phyloP scores from a whole-genome alignment of 2,113 vertebrate species.

The Oryzias melastigma region DNA sequence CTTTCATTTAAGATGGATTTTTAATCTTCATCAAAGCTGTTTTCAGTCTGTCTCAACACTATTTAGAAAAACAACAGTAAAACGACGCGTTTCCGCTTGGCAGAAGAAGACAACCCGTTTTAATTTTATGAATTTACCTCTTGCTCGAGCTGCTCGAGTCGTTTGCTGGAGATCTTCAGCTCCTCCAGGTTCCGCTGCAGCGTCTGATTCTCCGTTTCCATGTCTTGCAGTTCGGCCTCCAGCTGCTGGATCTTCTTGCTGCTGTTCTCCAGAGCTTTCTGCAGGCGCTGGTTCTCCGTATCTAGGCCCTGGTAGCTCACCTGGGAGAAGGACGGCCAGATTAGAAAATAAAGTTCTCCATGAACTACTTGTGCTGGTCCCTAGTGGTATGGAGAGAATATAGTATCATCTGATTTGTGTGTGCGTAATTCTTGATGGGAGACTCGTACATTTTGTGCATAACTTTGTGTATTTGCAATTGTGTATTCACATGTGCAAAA shows the following conservation, averaged over 20 bases:
- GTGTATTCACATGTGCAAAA: too few relatives aligned
- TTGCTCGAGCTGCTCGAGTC: constrained; percentile 92
- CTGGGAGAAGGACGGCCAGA: constrained; percentile 47
- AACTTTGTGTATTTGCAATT: too few relatives aligned
- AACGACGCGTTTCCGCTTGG: neutral
- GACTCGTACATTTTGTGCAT: too few relatives aligned
- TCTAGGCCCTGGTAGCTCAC: constrained; percentile 96
- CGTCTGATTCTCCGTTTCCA: constrained; percentile 92
- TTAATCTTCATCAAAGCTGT: neutral
- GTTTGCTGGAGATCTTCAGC: constrained; percentile 96
- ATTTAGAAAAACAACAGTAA: neutral
- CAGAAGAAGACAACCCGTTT: too few relatives aligned
- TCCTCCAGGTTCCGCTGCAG: constrained; percentile 92
- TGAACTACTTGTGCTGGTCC: constrained; percentile 51
- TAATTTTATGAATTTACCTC: constrained; percentile 65
- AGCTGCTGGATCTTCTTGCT: constrained; percentile 95
- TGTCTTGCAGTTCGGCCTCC: constrained; percentile 90
- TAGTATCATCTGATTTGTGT: too few relatives aligned
- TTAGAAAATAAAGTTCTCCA: constrained; percentile 33
- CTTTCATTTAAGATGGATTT: neutral
- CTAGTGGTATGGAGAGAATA: neutral
- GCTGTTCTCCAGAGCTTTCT: constrained; percentile 95
- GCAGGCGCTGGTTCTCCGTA: constrained; percentile 94
- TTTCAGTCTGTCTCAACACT: neutral
- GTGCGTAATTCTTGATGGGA: too few relatives aligned